Evolutionary conservation across 1,140 invertebrate genomes (phyloP), one percentile per base, ranked within the genome.

Genomic region (Trachymyrmex cornetzi): DNA sequence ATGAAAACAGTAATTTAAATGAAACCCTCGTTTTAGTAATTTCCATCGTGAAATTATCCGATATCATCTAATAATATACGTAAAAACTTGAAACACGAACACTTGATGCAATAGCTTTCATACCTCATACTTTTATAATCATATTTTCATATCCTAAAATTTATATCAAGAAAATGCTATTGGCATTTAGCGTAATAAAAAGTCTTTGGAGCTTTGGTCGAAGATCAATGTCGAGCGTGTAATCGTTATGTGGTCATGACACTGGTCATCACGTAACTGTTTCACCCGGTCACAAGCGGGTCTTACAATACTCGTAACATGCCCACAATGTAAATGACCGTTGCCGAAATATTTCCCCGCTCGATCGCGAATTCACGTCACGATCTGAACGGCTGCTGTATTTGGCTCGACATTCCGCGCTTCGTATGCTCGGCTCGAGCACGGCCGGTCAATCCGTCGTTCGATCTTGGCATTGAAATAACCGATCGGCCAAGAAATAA

Each of bases 381-480:
- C 90, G 59, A 24, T n/a, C 27, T 14, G 9, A 16, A 61, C 71
- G 66, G 38, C 30, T n/a, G 72, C 90, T 91, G 90, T 91, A 90
- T 91, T 91, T 90, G 90, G 90, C 88, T 89, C 89, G 89, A 87
- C 63, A 84, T 84, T 74, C 69, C 55, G 59, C 86, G 69, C 66
- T 75, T 85, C 79, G 85, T 30, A 86, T 82, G 64, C 85, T 55
- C 50, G 34, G 44, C 44, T 53, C 71, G 9, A 66, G 63, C 48
- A 14, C 30, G 38, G 24, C 24, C 61, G 50, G 67, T 57, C 75
- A 64, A 53, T 64, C 34, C 61, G 14, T 55, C 38, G 84, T 44
- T 74, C 87, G 59, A 90, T 88, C 89, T 88, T 87, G 89, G 87
- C 90, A 91, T 90, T 88, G 90, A 86, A 82, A 44, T 44, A 44